Evolutionary conservation across 1,140 invertebrate species (phyloP), one percentile per base, ranked within the genome.

Genomic region (Trissolcus basalis): DNA sequence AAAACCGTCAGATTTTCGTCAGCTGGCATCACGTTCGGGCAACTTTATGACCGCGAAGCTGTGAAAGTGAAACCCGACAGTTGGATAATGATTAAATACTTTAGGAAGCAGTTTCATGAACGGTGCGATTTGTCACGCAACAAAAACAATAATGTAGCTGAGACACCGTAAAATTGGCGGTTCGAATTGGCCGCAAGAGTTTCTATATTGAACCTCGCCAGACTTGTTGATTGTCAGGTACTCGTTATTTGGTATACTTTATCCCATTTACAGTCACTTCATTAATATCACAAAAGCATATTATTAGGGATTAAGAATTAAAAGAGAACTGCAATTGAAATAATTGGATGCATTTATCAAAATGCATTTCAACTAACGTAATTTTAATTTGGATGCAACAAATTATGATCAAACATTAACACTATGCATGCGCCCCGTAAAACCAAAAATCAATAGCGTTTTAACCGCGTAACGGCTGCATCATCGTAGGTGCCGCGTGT

Each of bases 61-160:
- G 67, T 39, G 69, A 79, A 82, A 80, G 80, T 79, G 73, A 80
- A 80, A 79, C 67, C 67, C 48, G 49, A 10, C 50, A 32, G 70
- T 80, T 82, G 44, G 65, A 82, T 80, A 80, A 82, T 68, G 70
- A 67, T 77, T 81, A 58, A 58, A 80, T 77, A 80, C 63, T 49
- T 49, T 70, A 43, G 45, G 33, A 43, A 48, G 49, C 32, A 19
- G 41, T 67, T 65, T 76, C 56, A 50, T 60, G 55, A 58, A 32
- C 71, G 56, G 48, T 54, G 59, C 56, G 53, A 58, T 54, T 75
- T 67, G 58, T 64, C 71, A 64, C 53, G 50, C 39, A 48, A 44
- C 56, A 75, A 74, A 75, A 75, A 75, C 60, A 77, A 67, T 71
- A 36, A 55, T n/a, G 35, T 12, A 14, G 43, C n/a, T 32, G 19